phyloP scores from a whole-genome alignment of 2,797 vertebrate genomes.

The Thaleichthys pacificus region DNA sequence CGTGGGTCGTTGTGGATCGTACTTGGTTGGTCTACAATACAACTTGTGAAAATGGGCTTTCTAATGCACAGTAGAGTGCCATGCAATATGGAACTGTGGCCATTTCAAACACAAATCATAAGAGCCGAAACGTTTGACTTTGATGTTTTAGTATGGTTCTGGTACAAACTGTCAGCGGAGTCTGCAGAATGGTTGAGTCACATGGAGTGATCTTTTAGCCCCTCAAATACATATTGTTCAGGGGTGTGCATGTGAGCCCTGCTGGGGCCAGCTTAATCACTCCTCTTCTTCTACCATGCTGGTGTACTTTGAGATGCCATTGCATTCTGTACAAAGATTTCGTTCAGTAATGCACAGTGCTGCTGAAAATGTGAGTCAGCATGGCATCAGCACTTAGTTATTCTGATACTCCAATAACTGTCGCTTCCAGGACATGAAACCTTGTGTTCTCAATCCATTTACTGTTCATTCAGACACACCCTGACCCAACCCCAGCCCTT shows the following conservation, averaged over 20 bases:
- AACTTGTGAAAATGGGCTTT: not conserved
- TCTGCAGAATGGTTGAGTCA: not conserved
- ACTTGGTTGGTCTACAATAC: not conserved
- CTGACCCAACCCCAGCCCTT: conserved; percentile 53
- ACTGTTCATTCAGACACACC: conserved; percentile 60
- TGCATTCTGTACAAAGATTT: not conserved
- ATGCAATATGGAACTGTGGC: too few relatives aligned
- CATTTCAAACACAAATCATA: too few relatives aligned
- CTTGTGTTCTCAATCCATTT: conserved; percentile 45
- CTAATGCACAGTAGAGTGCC: too few relatives aligned
- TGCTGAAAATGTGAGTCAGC: conserved; percentile 11
- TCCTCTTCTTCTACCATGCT: too few relatives aligned
- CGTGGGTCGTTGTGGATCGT: not conserved
- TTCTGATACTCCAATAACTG: conserved; percentile 62
- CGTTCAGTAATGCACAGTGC: not conserved
- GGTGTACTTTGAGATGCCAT: too few relatives aligned
- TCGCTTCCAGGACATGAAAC: conserved; percentile 60
- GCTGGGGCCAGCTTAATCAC: too few relatives aligned
- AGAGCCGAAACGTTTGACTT: too few relatives aligned
- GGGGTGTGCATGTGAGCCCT: too few relatives aligned
- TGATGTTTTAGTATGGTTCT: too few relatives aligned
- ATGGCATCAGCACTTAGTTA: conserved; percentile 57
- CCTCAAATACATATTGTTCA: not conserved
- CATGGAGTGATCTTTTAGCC: not conserved
- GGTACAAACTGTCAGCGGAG: not conserved